A percentile compares a stretch with the other conserved stretches of the same genome.
Conservation (phyloP, 1,140 invertebrate genomes). For the Agrilus planipennis region DNA sequence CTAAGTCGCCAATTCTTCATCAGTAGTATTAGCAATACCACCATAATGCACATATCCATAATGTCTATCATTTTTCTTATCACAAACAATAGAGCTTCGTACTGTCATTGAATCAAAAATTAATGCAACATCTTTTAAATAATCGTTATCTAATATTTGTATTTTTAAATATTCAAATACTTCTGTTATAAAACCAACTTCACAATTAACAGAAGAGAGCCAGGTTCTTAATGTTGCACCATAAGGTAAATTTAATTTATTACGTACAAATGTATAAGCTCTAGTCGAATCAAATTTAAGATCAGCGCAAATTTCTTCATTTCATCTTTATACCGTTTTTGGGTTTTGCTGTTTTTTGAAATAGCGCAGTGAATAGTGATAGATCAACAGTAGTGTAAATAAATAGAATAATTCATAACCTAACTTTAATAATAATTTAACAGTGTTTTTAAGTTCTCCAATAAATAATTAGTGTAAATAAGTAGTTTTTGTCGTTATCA, state of each 20-base stretch:
- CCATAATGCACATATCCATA: constrained; percentile 21
- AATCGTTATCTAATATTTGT: neutral
- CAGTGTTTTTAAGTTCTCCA: neutral
- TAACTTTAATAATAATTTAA: neutral
- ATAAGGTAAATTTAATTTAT: constrained; percentile 14
- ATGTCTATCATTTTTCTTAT: constrained; percentile 14
- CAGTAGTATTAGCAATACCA: constrained; percentile 8
- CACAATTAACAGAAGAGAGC: constrained; percentile 7
- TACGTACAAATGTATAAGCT: constrained; percentile 16
- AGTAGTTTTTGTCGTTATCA: neutral
- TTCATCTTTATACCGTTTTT: constrained; percentile 10
- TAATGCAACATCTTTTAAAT: constrained; percentile 14
- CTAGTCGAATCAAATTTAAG: constrained; percentile 17
- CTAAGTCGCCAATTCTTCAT: constrained; percentile 13
- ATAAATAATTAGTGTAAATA: neutral
- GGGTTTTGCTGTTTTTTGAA: constrained; percentile 7
- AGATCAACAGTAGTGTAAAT: constrained; percentile 12
- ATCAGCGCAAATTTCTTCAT: constrained; percentile 16
- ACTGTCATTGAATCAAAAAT: constrained; percentile 22
- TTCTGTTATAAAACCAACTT: constrained; percentile 8
- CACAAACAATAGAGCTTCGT: constrained; percentile 13
- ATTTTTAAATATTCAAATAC: constrained; percentile 9
- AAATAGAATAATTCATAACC: constrained; percentile 13
- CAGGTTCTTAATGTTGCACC: constrained; percentile 10
- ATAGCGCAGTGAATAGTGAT: no score